Conservation (phyloP, 2,113 vertebrate genomes). For the Pionites leucogaster region DNA sequence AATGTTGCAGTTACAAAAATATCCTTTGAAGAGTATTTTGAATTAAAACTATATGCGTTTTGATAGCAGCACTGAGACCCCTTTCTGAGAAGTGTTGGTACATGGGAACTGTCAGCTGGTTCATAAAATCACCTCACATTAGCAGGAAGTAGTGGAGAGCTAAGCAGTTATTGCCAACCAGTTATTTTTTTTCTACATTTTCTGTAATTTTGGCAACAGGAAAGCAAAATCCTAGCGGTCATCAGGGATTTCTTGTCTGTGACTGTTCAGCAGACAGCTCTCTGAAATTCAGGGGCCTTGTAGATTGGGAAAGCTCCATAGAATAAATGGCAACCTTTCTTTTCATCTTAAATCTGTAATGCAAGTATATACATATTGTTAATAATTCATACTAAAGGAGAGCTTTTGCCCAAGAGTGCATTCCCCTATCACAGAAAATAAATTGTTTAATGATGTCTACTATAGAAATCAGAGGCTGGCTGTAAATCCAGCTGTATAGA, state of each 20-base stretch:
- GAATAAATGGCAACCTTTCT: neutral
- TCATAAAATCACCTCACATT: neutral
- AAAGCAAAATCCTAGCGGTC: neutral
- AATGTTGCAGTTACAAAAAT: neutral
- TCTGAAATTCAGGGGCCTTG: neutral
- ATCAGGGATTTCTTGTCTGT: neutral
- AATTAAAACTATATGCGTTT: neutral
- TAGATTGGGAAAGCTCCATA: neutral
- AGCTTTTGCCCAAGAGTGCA: constrained; percentile 25
- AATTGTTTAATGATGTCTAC: constrained; percentile 51
- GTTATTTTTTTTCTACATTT: neutral
- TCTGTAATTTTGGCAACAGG: neutral
- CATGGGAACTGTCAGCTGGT: neutral
- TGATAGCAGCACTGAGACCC: neutral
- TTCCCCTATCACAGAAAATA: constrained; percentile 44
- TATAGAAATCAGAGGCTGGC: neutral
- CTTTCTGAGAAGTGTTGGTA: neutral
- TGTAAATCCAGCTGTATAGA: constrained; percentile 24
- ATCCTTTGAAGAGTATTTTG: neutral
- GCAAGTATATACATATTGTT: constrained; percentile 37
- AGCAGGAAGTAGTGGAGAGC: neutral
- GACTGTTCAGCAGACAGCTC: neutral
- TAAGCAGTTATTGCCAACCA: neutral
- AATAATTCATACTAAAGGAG: constrained; percentile 61
- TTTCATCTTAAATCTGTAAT: constrained; percentile 50